Conservation (phyloP, 2,888 invertebrate species). For the Endomychus coccineus region DNA sequence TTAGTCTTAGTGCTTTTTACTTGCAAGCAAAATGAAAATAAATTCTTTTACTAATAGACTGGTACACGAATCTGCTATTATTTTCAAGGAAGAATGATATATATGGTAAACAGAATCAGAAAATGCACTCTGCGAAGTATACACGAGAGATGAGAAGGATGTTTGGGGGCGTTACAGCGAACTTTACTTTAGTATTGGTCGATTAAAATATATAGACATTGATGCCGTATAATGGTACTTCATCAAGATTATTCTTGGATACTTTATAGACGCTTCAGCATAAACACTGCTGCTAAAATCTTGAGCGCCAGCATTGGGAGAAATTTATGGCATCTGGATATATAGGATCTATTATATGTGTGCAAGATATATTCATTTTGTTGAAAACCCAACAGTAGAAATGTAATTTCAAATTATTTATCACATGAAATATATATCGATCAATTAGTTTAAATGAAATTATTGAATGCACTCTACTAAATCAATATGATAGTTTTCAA, state of each 20-base stretch:
- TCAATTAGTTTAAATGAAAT: too few species aligned
- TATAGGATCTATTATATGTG: too few species aligned
- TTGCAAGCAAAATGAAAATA: slow-evolving; percentile 45
- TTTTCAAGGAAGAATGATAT: slow-evolving; percentile 48
- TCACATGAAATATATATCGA: too few species aligned
- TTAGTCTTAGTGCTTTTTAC: slow-evolving; percentile 24
- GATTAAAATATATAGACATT: slow-evolving; percentile 33
- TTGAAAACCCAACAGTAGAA: too few species aligned
- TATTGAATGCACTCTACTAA: too few species aligned
- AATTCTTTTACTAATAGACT: slow-evolving; percentile 51
- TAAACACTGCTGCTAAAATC: too few species aligned
- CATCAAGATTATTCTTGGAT: slow-evolving; percentile 19
- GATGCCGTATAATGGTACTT: slow-evolving; percentile 24
- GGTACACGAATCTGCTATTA: slow-evolving; percentile 50
- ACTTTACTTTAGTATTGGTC: slow-evolving; percentile 33
- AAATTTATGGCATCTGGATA: too few species aligned
- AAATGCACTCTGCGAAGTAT: slow-evolving; percentile 41
- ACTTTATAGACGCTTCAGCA: too few species aligned
- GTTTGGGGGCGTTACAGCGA: slow-evolving; percentile 32
- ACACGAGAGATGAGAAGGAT: slow-evolving; percentile 24
- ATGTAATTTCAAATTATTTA: too few species aligned
- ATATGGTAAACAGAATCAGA: slow-evolving; percentile 46
- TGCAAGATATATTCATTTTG: too few species aligned
- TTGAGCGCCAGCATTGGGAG: too few species aligned
- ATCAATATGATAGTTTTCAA: too few species aligned